Conservation (phyloP, 2,888 invertebrate species). For the Trilocha varians region DNA sequence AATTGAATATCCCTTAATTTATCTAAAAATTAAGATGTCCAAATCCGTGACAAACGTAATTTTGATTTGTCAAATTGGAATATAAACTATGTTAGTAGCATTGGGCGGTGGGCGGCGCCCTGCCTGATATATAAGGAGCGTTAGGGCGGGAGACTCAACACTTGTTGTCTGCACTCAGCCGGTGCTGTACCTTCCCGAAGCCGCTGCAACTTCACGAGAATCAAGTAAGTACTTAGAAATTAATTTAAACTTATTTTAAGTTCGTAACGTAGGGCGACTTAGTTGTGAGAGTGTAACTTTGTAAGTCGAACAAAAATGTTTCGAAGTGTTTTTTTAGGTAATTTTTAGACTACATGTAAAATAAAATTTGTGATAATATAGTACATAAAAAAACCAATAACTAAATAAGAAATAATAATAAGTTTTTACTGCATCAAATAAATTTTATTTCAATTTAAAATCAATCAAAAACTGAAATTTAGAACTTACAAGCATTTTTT, state of each 20-base stretch:
- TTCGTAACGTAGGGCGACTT: not conserved
- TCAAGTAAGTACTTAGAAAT: slow-evolving; percentile 42
- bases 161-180: slow-evolving; percentile 54
- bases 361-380: too few species aligned
- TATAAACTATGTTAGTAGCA: slow-evolving; percentile 58
- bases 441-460: too few species aligned
- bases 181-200: slow-evolving; percentile 16
- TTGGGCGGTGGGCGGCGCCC: slow-evolving; percentile 56
- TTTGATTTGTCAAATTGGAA: slow-evolving; percentile 53
- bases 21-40: not conserved
- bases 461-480: too few species aligned
- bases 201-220: slow-evolving; percentile 32
- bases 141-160: slow-evolving; percentile 54
- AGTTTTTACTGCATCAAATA: too few species aligned
- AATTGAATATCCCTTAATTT: not conserved
- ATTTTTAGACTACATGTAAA: too few species aligned
- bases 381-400: too few species aligned
- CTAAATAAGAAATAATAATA: too few species aligned
- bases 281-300: too few species aligned
- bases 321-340: too few species aligned
- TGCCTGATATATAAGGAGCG: slow-evolving; percentile 51
- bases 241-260: not conserved
- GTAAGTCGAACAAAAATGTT: too few species aligned
- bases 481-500: too few species aligned
- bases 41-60: slow-evolving; percentile 16